Evolutionary conservation across 1,140 invertebrate species (phyloP), one percentile per base, ranked within the genome.

Genomic region (Cheumatopsyche charites): DNA sequence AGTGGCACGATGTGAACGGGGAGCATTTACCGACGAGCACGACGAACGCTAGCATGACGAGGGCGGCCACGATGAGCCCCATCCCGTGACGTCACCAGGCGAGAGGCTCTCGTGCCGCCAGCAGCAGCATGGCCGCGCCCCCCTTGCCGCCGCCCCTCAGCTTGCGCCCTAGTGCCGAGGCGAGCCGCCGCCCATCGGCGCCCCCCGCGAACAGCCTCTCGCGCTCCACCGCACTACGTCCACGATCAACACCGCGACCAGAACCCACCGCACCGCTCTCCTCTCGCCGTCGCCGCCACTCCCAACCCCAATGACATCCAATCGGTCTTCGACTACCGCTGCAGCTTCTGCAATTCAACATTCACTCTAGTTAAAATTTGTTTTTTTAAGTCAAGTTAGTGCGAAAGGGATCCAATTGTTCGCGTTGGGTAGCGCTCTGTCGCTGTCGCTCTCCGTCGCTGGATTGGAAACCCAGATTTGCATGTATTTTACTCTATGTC

Each of bases 41-140:
- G 68, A 75, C 71, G 65, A 75, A 73, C 65, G 74, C 74, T 61
- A 75, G 74, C 71, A 75, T 71, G 62, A 75, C 71, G 67, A 71
- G 68, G 62, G 71, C 71, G 71, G 74, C 74, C 63, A 73, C 74
- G 71, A 75, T 68, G 71, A 75, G 74, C 74, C 74, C 74, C 74
- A 75, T 75, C 71, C 71, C 74, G 74, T 73, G 71, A 69, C 74
- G 74, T 75, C 74, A 75, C 74, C 74, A 75, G 47, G 69, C 41
- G 68, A 72, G 68, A 66, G 70, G 74, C 65, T 71, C 66, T 41
- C 70, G 43, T 15, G 65, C 41, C 61, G 70, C 73, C 25, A 71
- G 69, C 55, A 75, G 71, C 74, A 75, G 71, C 74, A 75, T 75
- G 71, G 71, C 71, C 58, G 68, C 62, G 62, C 52, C 61, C 19